A percentile compares a stretch with the other conserved stretches of the same genome.
These are phyloP conservation scores for Cladopsammia gracilis DNA, from an alignment of 64 coral and sea anemone species.

Conservation along the genomic window DNA sequence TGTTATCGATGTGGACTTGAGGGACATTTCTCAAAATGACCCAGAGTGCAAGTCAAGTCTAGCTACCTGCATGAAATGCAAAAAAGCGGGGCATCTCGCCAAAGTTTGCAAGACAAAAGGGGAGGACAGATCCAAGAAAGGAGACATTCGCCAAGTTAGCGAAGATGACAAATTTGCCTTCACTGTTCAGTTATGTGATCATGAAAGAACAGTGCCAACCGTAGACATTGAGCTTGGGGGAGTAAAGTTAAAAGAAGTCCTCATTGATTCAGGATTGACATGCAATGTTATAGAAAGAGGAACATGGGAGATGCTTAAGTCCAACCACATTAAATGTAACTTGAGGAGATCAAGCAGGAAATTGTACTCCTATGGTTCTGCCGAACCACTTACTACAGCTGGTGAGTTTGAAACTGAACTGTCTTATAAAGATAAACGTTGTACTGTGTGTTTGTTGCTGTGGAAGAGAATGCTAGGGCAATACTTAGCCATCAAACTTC, in stretches of 20 bases:
- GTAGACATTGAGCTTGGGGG: conserved; percentile 61
- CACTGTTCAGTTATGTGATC: too few relatives aligned
- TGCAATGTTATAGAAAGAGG: conserved; percentile 5
- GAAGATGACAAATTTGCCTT: conserved; percentile 6
- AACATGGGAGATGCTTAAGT: neutral
- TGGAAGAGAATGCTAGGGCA: conserved; percentile 14
- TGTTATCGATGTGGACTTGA: neutral
- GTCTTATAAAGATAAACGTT: conserved; percentile 37
- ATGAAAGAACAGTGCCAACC: neutral
- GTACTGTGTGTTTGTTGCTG: conserved; percentile 15
- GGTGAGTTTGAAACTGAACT: conserved; percentile 68
- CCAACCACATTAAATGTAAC: conserved; percentile 17
- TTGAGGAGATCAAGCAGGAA: conserved; percentile 28
- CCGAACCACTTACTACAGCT: conserved; percentile 44
- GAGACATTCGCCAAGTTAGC: conserved; percentile 19
- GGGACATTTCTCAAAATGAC: neutral
- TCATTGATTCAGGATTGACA: conserved; percentile 57
- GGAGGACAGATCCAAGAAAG: neutral
- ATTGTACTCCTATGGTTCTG: conserved; percentile 59
- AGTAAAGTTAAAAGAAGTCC: conserved; percentile 59
- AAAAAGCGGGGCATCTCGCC: conserved; percentile 43
- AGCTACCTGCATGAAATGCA: conserved; percentile 59
- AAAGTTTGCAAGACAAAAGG: conserved; percentile 38
- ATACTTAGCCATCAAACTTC: conserved; percentile 34
- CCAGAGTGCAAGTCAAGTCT: conserved; percentile 60